A percentile compares a stretch with the other conserved stretches of the same genome.
phyloP scores from a whole-genome alignment of 2,113 vertebrate species.

The Dinomys branickii region DNA sequence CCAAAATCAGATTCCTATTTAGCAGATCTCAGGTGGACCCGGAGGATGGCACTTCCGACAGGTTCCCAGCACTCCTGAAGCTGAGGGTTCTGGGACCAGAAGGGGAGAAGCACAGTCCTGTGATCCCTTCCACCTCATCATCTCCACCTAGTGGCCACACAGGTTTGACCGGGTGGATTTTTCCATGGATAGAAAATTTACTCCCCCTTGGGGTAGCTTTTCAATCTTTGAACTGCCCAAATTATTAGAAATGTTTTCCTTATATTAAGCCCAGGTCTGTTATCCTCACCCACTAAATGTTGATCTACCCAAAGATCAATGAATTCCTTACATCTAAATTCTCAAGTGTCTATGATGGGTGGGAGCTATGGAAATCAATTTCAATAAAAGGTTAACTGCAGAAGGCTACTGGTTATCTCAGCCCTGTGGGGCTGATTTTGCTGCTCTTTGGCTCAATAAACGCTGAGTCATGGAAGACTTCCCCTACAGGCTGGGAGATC shows the following conservation, averaged over 20 bases:
- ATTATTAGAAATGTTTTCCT: neutral
- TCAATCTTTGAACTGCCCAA: neutral
- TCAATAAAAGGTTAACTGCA: neutral
- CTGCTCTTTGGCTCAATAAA: neutral
- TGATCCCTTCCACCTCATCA: neutral
- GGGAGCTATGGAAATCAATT: neutral
- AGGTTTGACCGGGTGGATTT: neutral
- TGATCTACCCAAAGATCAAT: neutral
- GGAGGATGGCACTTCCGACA: neutral
- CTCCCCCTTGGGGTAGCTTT: neutral
- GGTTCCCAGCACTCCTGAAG: neutral
- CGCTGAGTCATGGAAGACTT: neutral
- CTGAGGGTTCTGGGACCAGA: neutral
- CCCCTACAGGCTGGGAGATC: neutral
- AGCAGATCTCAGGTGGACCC: neutral
- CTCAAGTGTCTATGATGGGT: neutral
- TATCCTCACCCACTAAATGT: neutral
- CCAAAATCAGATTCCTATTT: neutral
- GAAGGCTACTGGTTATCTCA: neutral
- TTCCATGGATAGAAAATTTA: neutral
- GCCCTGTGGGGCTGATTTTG: neutral
- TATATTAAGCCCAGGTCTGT: neutral
- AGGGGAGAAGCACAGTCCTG: neutral
- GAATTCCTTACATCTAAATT: neutral
- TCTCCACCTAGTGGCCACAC: neutral